Percentiles rank a stretch among this genome's conserved stretches.
Conservation (phyloP, 2,888 invertebrate genomes). For the Hanleya hanleyi region DNA sequence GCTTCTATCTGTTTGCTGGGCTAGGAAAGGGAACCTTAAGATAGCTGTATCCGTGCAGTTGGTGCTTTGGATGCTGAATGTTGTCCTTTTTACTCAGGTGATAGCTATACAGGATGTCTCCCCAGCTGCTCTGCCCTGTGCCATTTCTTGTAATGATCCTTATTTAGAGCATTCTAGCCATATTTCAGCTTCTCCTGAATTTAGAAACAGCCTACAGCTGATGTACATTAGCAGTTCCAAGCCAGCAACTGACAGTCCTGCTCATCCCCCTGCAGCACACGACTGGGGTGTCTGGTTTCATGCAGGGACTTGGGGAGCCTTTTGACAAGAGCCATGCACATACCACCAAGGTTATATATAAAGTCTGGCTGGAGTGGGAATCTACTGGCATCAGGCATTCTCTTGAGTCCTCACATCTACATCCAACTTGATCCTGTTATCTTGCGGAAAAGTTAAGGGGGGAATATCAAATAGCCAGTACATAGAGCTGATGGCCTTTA, state of each 20-base stretch:
- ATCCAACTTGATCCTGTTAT: background rate
- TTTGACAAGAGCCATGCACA: conserved; percentile 1
- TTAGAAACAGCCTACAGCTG: conserved; percentile 5
- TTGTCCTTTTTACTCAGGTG: no score
- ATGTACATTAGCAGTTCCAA: conserved; percentile 1
- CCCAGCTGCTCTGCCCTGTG: no score
- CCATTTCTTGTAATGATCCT: background rate
- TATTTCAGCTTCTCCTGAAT: background rate
- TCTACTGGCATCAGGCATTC: no score
- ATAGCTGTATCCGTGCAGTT: no score
- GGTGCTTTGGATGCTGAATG: no score
- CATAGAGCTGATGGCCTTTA: background rate
- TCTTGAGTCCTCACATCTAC: background rate
- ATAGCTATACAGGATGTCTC: no score
- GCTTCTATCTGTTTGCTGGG: no score
- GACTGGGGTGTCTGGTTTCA: conserved; percentile 4
- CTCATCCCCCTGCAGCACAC: background rate
- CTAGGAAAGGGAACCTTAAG: no score
- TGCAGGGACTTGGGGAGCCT: background rate
- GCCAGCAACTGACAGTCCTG: background rate
- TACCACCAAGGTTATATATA: no score
- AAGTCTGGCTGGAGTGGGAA: no score
- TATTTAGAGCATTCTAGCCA: conserved; percentile 1
- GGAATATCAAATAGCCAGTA: background rate
- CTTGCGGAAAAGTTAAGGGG: background rate